Evolutionary conservation across 2,888 invertebrate genomes (phyloP).

Genomic region (Nemotelus nigrinus): DNA sequence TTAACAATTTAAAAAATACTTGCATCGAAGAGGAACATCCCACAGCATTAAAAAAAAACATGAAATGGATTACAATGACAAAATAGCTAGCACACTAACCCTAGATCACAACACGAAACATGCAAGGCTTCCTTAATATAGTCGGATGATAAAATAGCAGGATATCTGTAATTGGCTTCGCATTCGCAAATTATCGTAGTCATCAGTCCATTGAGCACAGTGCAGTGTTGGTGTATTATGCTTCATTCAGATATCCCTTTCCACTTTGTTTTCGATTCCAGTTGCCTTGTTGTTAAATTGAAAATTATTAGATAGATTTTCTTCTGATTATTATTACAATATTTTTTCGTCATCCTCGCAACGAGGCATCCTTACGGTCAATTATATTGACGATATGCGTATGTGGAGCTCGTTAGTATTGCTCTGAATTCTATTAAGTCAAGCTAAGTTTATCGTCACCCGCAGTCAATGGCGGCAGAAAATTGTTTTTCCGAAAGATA

Average conservation of each 20-base stretch:
- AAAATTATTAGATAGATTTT: conserved; percentile 29
- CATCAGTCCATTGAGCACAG: conserved; percentile 30
- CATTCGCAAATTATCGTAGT: conserved; percentile 40
- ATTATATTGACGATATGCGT: not conserved
- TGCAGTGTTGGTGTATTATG: not conserved
- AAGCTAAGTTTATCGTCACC: conserved; percentile 2
- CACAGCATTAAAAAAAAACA: too few relatives aligned
- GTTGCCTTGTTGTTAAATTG: conserved; percentile 28
- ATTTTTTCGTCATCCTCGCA: not conserved
- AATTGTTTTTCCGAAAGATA: conserved; percentile 13
- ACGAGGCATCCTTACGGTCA: conserved; percentile 2
- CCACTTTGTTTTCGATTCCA: not conserved
- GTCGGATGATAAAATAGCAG: conserved; percentile 28
- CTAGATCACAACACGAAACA: not conserved
- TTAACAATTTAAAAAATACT: too few relatives aligned
- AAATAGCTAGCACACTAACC: too few relatives aligned
- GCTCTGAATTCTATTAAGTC: not conserved
- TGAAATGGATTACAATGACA: too few relatives aligned
- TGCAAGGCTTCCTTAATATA: conserved; percentile 41
- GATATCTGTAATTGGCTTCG: conserved; percentile 40
- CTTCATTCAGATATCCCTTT: not conserved
- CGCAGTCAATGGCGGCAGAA: conserved; percentile 18
- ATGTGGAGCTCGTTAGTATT: not conserved
- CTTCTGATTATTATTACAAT: conserved; percentile 34
- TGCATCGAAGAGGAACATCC: too few relatives aligned